Percentiles rank a stretch among this genome's conserved stretches.
Conservation (phyloP, 92 coral and sea anemone genomes). For the Desmophyllum pertusum region DNA sequence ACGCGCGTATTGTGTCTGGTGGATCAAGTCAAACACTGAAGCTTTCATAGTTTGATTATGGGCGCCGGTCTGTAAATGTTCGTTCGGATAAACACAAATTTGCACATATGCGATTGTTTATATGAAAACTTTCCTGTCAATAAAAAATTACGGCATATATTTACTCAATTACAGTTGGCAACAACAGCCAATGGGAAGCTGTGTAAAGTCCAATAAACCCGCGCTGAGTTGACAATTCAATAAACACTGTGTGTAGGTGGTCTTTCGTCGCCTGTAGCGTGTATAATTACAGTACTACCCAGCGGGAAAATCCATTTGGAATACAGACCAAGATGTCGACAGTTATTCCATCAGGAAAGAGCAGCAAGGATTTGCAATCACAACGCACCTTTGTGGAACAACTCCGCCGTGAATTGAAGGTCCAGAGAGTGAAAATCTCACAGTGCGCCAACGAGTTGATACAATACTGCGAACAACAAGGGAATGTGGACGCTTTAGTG, state of each 20-base stretch:
- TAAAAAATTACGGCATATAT: neutral
- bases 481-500: constrained; percentile 69
- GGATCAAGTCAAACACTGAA: neutral
- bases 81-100: neutral
- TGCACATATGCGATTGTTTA: neutral
- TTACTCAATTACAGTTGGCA: neutral
- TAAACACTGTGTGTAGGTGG: neutral
- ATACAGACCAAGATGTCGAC: constrained; percentile 12
- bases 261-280: neutral
- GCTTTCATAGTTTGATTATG: neutral
- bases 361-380: constrained; percentile 74
- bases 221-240: neutral
- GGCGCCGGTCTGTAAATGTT: too few species aligned
- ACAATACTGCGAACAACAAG: constrained; percentile 82
- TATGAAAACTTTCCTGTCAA: neutral
- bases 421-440: constrained; percentile 74
- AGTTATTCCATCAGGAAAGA: constrained; percentile 39
- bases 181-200: constrained; percentile 9
- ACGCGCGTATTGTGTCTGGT: too few species aligned
- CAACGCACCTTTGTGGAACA: constrained; percentile 82
- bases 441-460: constrained; percentile 78
- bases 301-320: too few species aligned
- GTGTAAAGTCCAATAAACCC: neutral
- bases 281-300: too few species aligned
- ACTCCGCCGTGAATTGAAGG: constrained; percentile 73